Percentiles rank a stretch among this genome's conserved stretches.
These are phyloP conservation scores for Synergus itoensis DNA, from an alignment of 2,888 invertebrate genomes.

Conservation along the genomic window DNA sequence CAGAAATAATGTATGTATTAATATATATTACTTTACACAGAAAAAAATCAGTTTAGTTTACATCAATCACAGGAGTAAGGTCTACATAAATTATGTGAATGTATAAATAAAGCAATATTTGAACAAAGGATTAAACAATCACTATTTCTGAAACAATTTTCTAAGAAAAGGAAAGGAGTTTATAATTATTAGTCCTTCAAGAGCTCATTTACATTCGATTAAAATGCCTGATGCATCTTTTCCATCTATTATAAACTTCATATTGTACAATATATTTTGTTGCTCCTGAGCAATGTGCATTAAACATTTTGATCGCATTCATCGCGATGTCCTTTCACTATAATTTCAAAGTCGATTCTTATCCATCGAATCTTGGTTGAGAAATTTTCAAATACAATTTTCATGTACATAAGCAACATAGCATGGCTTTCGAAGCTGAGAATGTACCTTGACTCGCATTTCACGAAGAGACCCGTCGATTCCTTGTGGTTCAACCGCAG, in stretches of 20 bases:
- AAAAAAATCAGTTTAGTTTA: no score
- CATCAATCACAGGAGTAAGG: no score
- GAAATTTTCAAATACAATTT: constrained; percentile 6
- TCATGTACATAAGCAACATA: background rate
- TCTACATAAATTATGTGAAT: no score
- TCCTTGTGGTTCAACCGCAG: constrained; percentile 47
- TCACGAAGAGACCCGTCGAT: constrained; percentile 55
- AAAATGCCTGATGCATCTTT: background rate
- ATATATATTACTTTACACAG: no score
- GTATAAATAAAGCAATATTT: no score
- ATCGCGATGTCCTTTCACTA: constrained; percentile 34
- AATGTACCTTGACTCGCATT: constrained; percentile 54
- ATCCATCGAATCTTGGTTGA: constrained; percentile 6
- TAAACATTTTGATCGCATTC: constrained; percentile 16
- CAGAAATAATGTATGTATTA: background rate
- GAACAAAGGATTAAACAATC: background rate
- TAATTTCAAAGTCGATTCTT: constrained; percentile 24
- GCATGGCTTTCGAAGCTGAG: background rate
- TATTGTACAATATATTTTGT: background rate
- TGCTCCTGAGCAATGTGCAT: background rate
- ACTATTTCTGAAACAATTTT: background rate
- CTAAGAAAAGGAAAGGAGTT: background rate
- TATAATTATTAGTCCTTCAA: background rate
- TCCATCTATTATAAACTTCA: background rate
- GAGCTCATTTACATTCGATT: constrained; percentile 1